Percentiles rank a stretch among this genome's conserved stretches.
These are phyloP conservation scores for Hyposoter dolosus DNA, from an alignment of 2,888 invertebrate genomes.

Conservation along the genomic window DNA sequence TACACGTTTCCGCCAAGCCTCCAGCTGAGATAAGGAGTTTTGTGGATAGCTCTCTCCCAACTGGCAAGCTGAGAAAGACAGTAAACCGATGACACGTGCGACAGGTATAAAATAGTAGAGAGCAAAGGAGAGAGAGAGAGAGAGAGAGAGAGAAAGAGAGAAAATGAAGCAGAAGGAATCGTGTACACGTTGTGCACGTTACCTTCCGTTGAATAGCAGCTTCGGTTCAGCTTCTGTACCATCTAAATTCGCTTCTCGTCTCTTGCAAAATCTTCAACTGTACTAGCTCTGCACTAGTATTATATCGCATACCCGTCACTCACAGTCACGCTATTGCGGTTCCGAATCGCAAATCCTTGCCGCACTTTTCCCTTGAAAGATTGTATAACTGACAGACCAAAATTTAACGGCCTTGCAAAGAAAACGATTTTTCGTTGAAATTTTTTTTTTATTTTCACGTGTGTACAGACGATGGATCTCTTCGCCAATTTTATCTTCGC, in stretches of 20 bases:
- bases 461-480: neutral
- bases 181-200: conserved; percentile 31
- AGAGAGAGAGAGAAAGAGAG: neutral
- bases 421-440: neutral
- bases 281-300: neutral
- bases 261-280: conserved; percentile 45
- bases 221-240: conserved; percentile 25
- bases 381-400: conserved; percentile 19
- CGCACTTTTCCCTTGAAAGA: conserved; percentile 21
- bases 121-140: conserved; percentile 6
- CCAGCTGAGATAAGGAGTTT: conserved; percentile 64
- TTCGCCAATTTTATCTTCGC: neutral
- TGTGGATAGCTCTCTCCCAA: conserved; percentile 18
- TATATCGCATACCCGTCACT: conserved; percentile 57
- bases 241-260: conserved; percentile 47
- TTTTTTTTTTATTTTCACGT: neutral
- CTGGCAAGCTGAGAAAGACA: conserved; percentile 63
- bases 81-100: conserved; percentile 67
- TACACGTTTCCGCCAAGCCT: conserved; percentile 44
- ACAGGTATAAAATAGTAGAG: conserved; percentile 6
- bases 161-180: neutral
- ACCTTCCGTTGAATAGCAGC: conserved; percentile 15
- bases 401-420: conserved; percentile 6
- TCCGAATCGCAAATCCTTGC: conserved; percentile 46
- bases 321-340: conserved; percentile 56